Evolutionary conservation across 2,888 invertebrate genomes (phyloP), one percentile per base, ranked within the genome.

Genomic region (Morpho helenor): DNA sequence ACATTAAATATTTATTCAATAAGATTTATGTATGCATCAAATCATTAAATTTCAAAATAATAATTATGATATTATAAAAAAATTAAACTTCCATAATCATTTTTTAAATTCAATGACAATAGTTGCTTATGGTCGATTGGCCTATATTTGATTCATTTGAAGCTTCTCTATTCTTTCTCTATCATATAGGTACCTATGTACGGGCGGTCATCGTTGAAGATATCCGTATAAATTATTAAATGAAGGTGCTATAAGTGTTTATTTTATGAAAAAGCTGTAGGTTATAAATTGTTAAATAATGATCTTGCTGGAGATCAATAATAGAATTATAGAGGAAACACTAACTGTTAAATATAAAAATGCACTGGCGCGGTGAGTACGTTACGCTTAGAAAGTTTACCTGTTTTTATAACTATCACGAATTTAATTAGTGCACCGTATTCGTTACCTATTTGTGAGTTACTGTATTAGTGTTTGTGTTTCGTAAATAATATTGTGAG

Each of bases 221-320:
- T 85, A 83, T 87, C 79, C 80, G 80, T 81, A 78, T 79, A 86
- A 84, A 86, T 72, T 83, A 88, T 79, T 90, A 90, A 89, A 90
- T 90, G 90, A 90, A 86, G 91, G 90, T 90, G 91, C 90, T 91
- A 77, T 90, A 88, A 66, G 83, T 88, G 87, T 90, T 89, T 79
- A 81, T 88, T 91, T 87, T 88, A 89, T 89, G 87, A 80, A 82
- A 87, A 87, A 83, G 70, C 84, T 83, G 87, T 90, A 91, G 91
- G 90, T 84, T 87, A 85, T 84, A 80, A 83, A 88, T 87, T 87
- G 84, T 88, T 85, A 85, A 90, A 87, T 87, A 87, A 98, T 98
- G 98, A 98, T 98, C 93, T 93, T 98, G 87, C 93, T 99, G 85
- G 99, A 99, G 94, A 98, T 98, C 92, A 97, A 99, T 92, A 99